Conservation (phyloP, 2,888 invertebrate genomes). For the Polydrusus pterygomalis region DNA sequence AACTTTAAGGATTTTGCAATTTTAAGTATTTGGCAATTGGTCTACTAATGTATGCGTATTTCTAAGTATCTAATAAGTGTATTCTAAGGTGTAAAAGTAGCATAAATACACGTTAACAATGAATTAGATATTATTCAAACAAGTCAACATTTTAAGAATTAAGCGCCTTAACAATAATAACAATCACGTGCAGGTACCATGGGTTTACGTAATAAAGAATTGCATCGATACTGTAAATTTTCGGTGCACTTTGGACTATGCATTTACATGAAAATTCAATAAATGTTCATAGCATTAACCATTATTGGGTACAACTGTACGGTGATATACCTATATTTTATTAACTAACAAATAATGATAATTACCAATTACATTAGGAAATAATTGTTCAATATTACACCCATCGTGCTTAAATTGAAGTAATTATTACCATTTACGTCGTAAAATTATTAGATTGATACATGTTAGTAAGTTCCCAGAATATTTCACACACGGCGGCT, state of each 20-base stretch:
- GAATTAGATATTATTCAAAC: neutral
- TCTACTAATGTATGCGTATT: no score
- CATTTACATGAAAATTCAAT: constrained; percentile 60
- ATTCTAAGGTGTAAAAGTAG: no score
- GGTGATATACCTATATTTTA: constrained; percentile 35
- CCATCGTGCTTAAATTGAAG: constrained; percentile 20
- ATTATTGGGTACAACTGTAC: constrained; percentile 29
- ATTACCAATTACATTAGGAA: constrained; percentile 39
- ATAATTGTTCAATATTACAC: constrained; percentile 40
- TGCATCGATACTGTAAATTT: constrained; percentile 46
- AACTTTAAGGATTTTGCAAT: no score
- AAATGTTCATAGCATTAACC: constrained; percentile 46
- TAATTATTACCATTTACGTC: constrained; percentile 37
- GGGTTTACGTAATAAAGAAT: constrained; percentile 41
- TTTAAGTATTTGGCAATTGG: no score
- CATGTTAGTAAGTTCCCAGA: neutral
- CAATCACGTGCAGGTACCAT: constrained; percentile 32
- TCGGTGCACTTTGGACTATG: constrained; percentile 60
- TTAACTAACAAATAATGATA: constrained; percentile 40
- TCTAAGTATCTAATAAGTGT: no score
- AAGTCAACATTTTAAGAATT: neutral
- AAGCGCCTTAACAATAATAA: neutral
- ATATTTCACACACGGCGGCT: constrained; percentile 7
- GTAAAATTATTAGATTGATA: neutral
- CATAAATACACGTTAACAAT: no score